Evolutionary conservation across 2,888 invertebrate genomes (phyloP).

Genomic region (Homarus gammarus): DNA sequence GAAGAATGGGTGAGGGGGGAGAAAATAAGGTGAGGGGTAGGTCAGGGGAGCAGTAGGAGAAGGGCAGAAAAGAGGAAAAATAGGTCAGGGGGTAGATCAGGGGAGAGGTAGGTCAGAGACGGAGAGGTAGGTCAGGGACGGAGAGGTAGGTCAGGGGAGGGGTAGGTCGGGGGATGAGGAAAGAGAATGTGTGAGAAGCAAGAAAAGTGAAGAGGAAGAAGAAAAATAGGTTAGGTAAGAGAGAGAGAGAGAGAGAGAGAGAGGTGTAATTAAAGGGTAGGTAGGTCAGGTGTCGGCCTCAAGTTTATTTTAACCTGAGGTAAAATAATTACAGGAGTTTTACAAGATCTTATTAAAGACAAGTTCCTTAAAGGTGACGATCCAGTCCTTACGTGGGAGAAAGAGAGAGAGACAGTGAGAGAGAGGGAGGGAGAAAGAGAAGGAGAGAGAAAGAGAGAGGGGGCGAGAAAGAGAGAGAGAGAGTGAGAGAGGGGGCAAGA

Average conservation of each 20-base stretch:
- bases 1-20: no score
- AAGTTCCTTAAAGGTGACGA: no score
- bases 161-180: not conserved
- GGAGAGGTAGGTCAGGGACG: no score
- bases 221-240: not conserved
- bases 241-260: slow-evolving; percentile 19
- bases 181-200: not conserved
- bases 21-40: not conserved
- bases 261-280: no score
- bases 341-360: no score
- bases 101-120: not conserved
- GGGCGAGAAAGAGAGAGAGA: no score
- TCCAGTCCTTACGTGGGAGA: no score
- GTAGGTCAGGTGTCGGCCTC: no score
- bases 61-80: not conserved
- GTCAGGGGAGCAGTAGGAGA: not conserved
- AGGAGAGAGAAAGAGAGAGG: not conserved
- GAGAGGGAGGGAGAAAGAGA: not conserved
- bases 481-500: no score
- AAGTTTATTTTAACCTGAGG: no score
- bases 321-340: no score
- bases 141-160: not conserved
- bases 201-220: not conserved
- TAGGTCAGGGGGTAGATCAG: not conserved
- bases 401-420: not conserved